A percentile compares a stretch with the other conserved stretches of the same genome.
phyloP scores from a whole-genome alignment of 2,888 invertebrate genomes.

The Drosophila neoperkinsi region DNA sequence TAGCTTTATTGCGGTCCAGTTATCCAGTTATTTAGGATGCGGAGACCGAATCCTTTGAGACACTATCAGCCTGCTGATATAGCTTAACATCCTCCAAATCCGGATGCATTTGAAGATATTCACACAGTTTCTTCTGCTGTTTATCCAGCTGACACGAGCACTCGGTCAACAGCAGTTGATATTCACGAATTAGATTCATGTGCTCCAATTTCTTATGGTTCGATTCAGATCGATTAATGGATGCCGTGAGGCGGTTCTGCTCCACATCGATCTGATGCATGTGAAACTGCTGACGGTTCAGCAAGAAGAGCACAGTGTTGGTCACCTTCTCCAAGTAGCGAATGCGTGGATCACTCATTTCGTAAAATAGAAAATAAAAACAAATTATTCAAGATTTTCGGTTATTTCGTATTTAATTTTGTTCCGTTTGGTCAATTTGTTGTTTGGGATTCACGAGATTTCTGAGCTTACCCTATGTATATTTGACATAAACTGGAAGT shows the following conservation, averaged over 20 bases:
- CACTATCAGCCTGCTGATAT: constrained; percentile 16
- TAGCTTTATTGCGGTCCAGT: not conserved
- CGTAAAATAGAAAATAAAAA: not conserved
- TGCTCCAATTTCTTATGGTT: constrained; percentile 29
- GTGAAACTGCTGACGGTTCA: constrained; percentile 26
- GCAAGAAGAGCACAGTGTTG: constrained; percentile 18
- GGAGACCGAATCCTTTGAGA: constrained; percentile 10
- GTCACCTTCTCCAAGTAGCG: constrained; percentile 30
- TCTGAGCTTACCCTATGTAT: not conserved
- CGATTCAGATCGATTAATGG: not conserved
- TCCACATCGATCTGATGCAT: constrained; percentile 25
- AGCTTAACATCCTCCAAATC: constrained; percentile 22
- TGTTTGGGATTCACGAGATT: not conserved
- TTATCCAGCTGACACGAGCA: constrained; percentile 9
- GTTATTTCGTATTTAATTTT: not conserved
- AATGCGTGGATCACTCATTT: constrained; percentile 39
- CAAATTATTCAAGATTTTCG: not conserved
- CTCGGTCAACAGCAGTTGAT: constrained; percentile 27
- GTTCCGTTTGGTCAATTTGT: not conserved
- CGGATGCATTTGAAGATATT: constrained; percentile 27
- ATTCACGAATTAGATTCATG: constrained; percentile 25
- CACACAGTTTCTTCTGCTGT: constrained; percentile 15
- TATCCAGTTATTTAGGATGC: constrained; percentile 3
- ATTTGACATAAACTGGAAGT: constrained; percentile 6
- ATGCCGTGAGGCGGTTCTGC: constrained; percentile 16